Base-by-base conservation (phyloP, 2,888 invertebrate genomes). In the Drosophila acutilabella region DNA sequence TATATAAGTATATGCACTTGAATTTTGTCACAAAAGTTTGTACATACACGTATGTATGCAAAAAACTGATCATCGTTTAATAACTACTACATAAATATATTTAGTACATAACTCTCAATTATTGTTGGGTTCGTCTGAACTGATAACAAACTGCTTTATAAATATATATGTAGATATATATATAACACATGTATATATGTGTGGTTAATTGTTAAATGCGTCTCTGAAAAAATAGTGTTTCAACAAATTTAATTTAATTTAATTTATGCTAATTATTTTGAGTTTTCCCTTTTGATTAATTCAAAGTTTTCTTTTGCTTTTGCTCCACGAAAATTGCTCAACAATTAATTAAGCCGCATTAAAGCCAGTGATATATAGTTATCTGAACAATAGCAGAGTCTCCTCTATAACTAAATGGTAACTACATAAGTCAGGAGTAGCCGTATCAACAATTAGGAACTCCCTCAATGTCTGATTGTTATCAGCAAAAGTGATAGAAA, bases 171-270 rank as follows among this genome's bases (percentile, higher is more conserved):
- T 73, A 75, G 66, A 71, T 80, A 73, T 47, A 59, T 54, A 57
- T 54, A 62, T 67, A 50, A 64, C 56, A 64, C 51, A 56, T 64
- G 48, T 79, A 68, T 64, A 65, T 78, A 72, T 79, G 70, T 77
- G 54, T 80, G 64, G 65, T 56, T 81, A 85, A 69, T 73, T 79
- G 58, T 82, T 83, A 83, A 83, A 83, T 83, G 82, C 82, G 83
- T 88, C 69, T 86, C 88, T 88, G 88, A 88, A 85, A 82, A 83
- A 86, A 83, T 85, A 81, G 71, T 76, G 73, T 85, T 42, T 70
- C 79, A 79, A 79, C 77, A 79, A 79, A 71, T 68, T 71, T 53
- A 13, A 16, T 56, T 38, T 57, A 30, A n/a, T 14, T n/a, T n/a
- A n/a, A n/a, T n/a, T n/a, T 50, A 69, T 70, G 52, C 38, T 52